These are phyloP conservation scores for Thermophis baileyi DNA, from an alignment of 2,113 vertebrate genomes.

Conservation along the genomic window DNA sequence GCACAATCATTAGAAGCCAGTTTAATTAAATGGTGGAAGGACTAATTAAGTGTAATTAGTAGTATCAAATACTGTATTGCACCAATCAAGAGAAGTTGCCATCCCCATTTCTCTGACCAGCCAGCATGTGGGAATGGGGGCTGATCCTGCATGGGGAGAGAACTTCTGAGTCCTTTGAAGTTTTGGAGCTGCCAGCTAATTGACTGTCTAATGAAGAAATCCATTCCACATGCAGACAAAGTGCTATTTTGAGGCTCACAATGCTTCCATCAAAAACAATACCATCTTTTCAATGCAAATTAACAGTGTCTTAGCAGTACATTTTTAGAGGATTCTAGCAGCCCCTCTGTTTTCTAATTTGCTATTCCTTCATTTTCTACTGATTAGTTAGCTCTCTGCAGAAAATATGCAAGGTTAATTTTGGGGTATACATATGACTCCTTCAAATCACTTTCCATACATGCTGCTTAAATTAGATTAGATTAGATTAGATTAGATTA, in stretches of 20 bases:
- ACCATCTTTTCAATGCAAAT: not conserved
- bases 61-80: conserved; percentile 72
- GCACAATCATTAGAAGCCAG: conserved; percentile 68
- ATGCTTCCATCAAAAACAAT: conserved; percentile 57
- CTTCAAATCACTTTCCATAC: not conserved
- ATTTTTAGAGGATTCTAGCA: not conserved
- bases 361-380: not conserved
- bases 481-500: too few species aligned
- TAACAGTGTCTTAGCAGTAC: not conserved
- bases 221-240: conserved; percentile 54
- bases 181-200: conserved; percentile 60
- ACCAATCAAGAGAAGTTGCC: conserved; percentile 69
- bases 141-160: conserved; percentile 55
- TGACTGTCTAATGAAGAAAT: conserved; percentile 66
- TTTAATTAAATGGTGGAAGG: conserved; percentile 70
- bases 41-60: conserved; percentile 74
- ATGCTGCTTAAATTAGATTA: not conserved
- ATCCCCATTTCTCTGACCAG: conserved; percentile 67
- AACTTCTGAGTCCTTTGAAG: conserved; percentile 26
- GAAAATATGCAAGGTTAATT: not conserved
- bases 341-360: not conserved
- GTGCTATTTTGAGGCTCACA: conserved; percentile 60
- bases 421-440: not conserved
- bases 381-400: not conserved
- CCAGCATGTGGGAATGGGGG: conserved; percentile 72